These are phyloP conservation scores for Lamproptera curius DNA, from an alignment of 2,888 invertebrate genomes.

Conservation along the genomic window DNA sequence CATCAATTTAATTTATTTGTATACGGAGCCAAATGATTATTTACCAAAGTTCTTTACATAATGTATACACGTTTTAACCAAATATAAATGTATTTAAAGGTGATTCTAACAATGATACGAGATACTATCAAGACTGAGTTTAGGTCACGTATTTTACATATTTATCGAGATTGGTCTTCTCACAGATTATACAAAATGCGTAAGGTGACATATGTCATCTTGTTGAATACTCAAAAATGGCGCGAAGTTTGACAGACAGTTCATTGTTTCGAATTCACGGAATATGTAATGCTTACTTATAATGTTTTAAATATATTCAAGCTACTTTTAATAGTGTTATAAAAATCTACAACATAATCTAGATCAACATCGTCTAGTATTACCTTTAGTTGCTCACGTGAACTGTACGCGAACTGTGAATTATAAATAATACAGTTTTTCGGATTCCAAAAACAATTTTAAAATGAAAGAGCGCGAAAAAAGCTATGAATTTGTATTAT, in stretches of 20 bases:
- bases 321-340: no score
- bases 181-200: neutral
- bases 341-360: no score
- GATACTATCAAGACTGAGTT: slow-evolving; percentile 4
- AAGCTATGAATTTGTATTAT: no score
- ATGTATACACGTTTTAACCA: neutral
- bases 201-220: neutral
- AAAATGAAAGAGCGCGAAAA: no score
- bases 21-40: neutral
- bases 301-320: no score
- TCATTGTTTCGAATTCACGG: no score
- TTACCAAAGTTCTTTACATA: neutral
- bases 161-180: neutral
- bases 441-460: no score
- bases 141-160: neutral
- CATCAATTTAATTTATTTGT: neutral
- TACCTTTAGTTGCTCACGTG: no score
- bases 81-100: neutral
- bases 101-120: slow-evolving; percentile 1
- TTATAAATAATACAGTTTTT: no score
- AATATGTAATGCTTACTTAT: no score
- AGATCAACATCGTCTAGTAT: no score
- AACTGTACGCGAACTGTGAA: no score
- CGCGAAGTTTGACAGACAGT: neutral
- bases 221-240: neutral